Evolutionary conservation across 1,140 invertebrate species (phyloP), one percentile per base, ranked within the genome.

Genomic region (Sesamia nonagrioides): DNA sequence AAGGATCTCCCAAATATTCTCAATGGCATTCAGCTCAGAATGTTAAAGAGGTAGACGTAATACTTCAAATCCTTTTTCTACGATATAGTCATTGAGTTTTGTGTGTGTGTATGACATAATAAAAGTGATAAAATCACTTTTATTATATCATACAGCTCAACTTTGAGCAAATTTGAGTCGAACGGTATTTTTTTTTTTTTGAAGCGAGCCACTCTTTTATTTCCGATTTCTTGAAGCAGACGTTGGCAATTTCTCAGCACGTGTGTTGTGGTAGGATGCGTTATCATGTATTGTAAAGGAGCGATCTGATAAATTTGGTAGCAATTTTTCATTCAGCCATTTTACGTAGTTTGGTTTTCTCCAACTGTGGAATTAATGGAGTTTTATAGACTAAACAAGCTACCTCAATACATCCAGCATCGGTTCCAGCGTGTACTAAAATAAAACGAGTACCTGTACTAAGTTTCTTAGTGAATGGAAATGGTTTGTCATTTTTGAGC

Each of bases 61-160:
- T 27, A 84, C 52, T 77, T 80, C 81, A 71, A 82, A 82, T 37
- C 77, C 68, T 33, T 79, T 84, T 42, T 60, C 79, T 73, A 37
- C 61, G 15, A 79, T 75, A 27, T 18, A 45, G 42, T 11, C 42
- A 45, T 45, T 9, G 42, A 45, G n/a, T 45, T 45, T 11, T 45
- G 42, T 45, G n/a, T n/a, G n/a, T n/a, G n/a, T n/a, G n/a, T n/a
- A n/a, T n/a, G n/a, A n/a, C n/a, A n/a, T n/a, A n/a, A n/a, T n/a
- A n/a, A n/a, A 45, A 9, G 42, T 45, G 8, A 69, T 69, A 69
- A 69, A 72, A 45, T 79, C 69, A 77, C 66, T 80, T 81, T 79
- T 81, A 18, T 45, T 3, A 11, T 68, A 21, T 68, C n/a, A 68
- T 68, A 68, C 18, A 48, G 21, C 4, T 45, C 17, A 18, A 69